phyloP scores from a whole-genome alignment of 1,140 invertebrate species.

The Psix sp. region DNA sequence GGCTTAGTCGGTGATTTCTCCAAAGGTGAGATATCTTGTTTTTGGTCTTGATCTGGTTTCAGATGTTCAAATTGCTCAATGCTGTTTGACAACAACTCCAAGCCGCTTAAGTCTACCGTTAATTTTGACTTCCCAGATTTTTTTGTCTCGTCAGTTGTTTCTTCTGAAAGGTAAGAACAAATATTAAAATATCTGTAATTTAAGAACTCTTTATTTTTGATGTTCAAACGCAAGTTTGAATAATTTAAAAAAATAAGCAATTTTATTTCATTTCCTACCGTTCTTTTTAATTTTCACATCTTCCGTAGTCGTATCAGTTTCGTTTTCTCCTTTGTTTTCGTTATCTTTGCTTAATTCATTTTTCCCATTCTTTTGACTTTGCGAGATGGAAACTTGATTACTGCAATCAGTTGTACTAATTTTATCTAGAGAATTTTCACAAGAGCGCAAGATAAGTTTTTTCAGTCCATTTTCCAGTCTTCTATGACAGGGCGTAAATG shows the following conservation, averaged over 20 bases:
- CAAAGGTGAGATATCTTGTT: background rate
- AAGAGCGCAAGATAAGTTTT: slow-evolving; percentile 67
- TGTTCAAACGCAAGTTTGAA: no score
- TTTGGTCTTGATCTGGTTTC: slow-evolving; percentile 58
- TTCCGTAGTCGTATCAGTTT: slow-evolving; percentile 34
- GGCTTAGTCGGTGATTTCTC: slow-evolving; percentile 59
- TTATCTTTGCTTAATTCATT: background rate
- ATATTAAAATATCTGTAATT: no score
- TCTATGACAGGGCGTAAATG: slow-evolving; percentile 25
- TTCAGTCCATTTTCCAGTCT: slow-evolving; percentile 67
- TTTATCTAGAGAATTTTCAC: slow-evolving; percentile 59
- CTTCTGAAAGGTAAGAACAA: slow-evolving; percentile 15
- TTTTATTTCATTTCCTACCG: background rate
- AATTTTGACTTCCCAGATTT: slow-evolving; percentile 54
- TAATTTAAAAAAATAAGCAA: background rate
- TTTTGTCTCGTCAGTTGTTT: slow-evolving; percentile 7
- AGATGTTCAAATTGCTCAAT: slow-evolving; percentile 83
- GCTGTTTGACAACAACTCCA: slow-evolving; percentile 88
- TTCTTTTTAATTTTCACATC: slow-evolving; percentile 27
- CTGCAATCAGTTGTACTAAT: slow-evolving; percentile 39
- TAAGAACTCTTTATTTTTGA: no score
- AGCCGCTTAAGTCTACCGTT: slow-evolving; percentile 84
- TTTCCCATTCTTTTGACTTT: slow-evolving; percentile 7
- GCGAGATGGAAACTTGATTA: slow-evolving; percentile 18
- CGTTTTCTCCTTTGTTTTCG: slow-evolving; percentile 10